These are phyloP conservation scores for Cyprinodon tularosa DNA, from an alignment of 2,113 vertebrate genomes.

Conservation along the genomic window DNA sequence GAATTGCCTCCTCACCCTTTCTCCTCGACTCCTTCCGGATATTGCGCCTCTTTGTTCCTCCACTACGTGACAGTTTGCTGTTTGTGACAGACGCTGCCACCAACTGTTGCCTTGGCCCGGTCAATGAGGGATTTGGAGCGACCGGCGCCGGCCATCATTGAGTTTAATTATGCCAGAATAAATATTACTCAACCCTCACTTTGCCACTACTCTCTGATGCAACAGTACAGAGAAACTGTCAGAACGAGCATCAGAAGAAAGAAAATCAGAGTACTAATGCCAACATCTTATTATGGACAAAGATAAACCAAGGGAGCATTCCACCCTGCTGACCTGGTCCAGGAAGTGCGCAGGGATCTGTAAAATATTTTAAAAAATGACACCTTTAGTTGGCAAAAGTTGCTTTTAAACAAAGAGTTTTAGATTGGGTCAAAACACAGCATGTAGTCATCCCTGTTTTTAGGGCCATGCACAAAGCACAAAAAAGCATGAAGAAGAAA, in stretches of 20 bases:
- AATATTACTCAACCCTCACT: conserved; percentile 43
- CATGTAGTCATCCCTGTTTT: too few relatives aligned
- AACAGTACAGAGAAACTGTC: neutral
- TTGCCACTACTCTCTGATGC: neutral
- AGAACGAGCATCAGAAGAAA: neutral
- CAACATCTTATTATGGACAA: neutral
- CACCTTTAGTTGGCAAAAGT: too few relatives aligned
- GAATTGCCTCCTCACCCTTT: conserved; percentile 54
- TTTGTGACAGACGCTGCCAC: conserved; percentile 55
- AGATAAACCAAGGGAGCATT: neutral
- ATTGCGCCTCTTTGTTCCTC: conserved; percentile 45
- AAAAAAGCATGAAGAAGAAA: too few relatives aligned
- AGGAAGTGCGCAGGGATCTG: too few relatives aligned
- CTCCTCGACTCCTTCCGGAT: conserved; percentile 37
- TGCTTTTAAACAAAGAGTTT: too few relatives aligned
- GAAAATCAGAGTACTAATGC: neutral
- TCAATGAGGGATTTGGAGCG: conserved; percentile 31
- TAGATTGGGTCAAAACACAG: too few relatives aligned
- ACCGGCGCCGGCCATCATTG: conserved; percentile 12
- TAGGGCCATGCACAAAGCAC: too few relatives aligned
- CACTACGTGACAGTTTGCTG: conserved; percentile 32
- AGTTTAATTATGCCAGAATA: conserved; percentile 32
- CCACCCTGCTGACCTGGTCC: too few relatives aligned
- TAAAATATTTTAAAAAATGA: too few relatives aligned
- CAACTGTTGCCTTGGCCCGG: conserved; percentile 46